Conservation (phyloP, 2,797 vertebrate species). For the Cyclura pinguis region DNA sequence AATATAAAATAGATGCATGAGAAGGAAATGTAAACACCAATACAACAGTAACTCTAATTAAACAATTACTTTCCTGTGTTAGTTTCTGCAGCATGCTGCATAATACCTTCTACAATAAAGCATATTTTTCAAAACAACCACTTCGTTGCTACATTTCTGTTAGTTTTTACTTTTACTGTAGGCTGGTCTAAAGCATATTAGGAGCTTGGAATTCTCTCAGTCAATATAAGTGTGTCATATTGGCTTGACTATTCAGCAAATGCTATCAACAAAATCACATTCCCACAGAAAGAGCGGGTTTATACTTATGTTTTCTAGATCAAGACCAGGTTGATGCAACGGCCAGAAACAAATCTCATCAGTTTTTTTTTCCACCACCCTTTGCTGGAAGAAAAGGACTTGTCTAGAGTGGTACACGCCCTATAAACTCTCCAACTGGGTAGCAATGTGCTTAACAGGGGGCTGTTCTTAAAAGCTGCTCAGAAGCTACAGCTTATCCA, state of each 20-base stretch:
- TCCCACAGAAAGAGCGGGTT: background rate
- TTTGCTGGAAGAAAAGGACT: background rate
- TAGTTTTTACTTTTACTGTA: background rate
- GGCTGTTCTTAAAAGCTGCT: background rate
- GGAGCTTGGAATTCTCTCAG: background rate
- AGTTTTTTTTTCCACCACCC: background rate
- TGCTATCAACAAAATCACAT: background rate
- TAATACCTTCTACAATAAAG: background rate
- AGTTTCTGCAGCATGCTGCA: background rate
- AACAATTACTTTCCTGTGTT: background rate
- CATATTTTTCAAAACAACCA: background rate
- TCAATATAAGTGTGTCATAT: background rate
- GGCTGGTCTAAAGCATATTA: background rate
- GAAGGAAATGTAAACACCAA: background rate
- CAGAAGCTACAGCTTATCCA: background rate
- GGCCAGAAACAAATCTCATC: background rate
- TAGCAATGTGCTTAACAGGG: background rate
- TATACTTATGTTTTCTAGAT: conserved; percentile 3
- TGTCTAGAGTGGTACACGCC: background rate
- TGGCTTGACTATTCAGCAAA: background rate
- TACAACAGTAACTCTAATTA: background rate
- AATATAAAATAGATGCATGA: conserved; percentile 8
- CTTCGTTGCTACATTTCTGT: background rate
- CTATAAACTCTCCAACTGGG: background rate
- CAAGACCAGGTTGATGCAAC: background rate